A percentile compares a stretch with the other conserved stretches of the same genome.
Evolutionary conservation across 1,140 invertebrate genomes (phyloP).

Genomic region (Drosophila ohnishii): DNA sequence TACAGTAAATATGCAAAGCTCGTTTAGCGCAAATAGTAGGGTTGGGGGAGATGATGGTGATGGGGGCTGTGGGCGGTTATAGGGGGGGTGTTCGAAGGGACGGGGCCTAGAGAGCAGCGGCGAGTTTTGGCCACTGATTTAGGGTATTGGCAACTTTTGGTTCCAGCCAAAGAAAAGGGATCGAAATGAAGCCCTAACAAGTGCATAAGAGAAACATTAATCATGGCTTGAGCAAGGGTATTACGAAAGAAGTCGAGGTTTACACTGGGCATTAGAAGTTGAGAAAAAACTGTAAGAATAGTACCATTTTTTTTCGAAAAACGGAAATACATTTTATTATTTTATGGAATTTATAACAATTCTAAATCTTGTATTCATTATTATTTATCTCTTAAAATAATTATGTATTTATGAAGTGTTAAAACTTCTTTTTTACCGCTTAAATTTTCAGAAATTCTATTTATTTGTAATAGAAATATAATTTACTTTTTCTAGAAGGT

Average conservation of each 20-base stretch:
- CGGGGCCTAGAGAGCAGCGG: neutral
- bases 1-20: constrained; percentile 81
- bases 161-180: constrained; percentile 26
- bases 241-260: neutral
- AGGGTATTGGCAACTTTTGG: constrained; percentile 35
- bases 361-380: no score
- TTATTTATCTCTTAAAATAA: no score
- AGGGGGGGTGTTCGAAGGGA: neutral
- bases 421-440: no score
- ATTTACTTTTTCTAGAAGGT: neutral
- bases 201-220: constrained; percentile 18
- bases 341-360: no score
- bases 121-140: constrained; percentile 50
- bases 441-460: no score
- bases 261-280: neutral
- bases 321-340: no score
- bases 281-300: no score
- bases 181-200: constrained; percentile 17
- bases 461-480: no score
- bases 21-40: constrained; percentile 72
- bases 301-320: no score
- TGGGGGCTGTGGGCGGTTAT: constrained; percentile 3
- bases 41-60: constrained; percentile 1
- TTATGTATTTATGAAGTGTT: no score
- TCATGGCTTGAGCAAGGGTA: constrained; percentile 7